Evolutionary conservation across 1,140 invertebrate genomes (phyloP), one percentile per base, ranked within the genome.

Genomic region (Pseudobourletiella spinata): DNA sequence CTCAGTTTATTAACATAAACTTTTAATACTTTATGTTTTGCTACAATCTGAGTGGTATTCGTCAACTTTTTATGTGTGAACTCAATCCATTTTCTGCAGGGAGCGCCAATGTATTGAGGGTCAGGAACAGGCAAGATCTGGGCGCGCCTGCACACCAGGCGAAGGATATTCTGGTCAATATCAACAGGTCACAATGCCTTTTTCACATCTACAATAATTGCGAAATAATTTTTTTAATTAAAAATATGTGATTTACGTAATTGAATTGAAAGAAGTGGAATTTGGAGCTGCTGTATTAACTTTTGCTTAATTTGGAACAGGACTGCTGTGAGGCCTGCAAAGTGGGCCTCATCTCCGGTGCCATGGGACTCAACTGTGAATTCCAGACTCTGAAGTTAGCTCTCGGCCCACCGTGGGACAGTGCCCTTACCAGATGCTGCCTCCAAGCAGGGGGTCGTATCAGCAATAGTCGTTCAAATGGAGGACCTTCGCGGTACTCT

Each of bases 251-350:
- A 42, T 58, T 61, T 26, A 35, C 28, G 14, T 44, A 14, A 58
- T 60, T 44, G n/a, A n/a, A n/a, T n/a, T n/a, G n/a, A n/a, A n/a
- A n/a, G n/a, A n/a, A n/a, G n/a, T n/a, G n/a, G n/a, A n/a, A n/a
- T n/a, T n/a, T n/a, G n/a, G n/a, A n/a, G n/a, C n/a, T n/a, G n/a
- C n/a, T n/a, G n/a, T n/a, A n/a, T n/a, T n/a, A n/a, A n/a, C n/a
- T n/a, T n/a, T n/a, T n/a, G n/a, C n/a, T n/a, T n/a, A n/a, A n/a
- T n/a, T n/a, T n/a, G n/a, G n/a, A 16, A 18, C 73, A 78, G 65
- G 77, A 80, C 58, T 82, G 80, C 55, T 82, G 80, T 70, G 78
- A 81, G 65, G 79, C 75, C 2, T 82, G 80, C 66, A 80, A 80
- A 70, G 68, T 81, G 20, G 80, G 80, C 68, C 63, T 76, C 3